Evolutionary conservation across 2,888 invertebrate genomes (phyloP), one percentile per base, ranked within the genome.

Genomic region (Ophioninae sp.): DNA sequence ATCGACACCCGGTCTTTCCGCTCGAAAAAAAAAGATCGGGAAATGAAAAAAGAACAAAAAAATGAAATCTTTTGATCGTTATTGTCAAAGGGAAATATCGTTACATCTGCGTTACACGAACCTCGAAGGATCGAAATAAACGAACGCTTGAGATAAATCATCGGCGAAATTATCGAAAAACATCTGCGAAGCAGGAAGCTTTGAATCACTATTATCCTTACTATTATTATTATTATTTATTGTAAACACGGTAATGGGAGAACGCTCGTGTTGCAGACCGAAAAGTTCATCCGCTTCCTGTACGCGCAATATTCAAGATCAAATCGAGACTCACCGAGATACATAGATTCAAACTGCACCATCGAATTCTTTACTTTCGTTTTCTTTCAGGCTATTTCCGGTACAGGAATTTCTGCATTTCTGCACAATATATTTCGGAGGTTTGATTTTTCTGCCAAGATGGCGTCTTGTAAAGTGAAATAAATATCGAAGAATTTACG

Each of bases 131-230:
- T 88, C 87, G 86, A 87, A 88, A 89, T 88, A 89, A 89, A 88
- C 88, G 89, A 88, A 81, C 89, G 82, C 69, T 74, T 87, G 68
- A 76, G 89, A 89, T 89, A 88, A 88, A 89, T 89, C 89, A 85
- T 81, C 70, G 79, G 85, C 84, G 85, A 59, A 84, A 76, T 84
- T 79, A 84, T 84, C 81, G 30, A 41, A 30, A 69, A 50, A 39
- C 10, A 70, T 78, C 67, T 37, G 39, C 37, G 20, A 65, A 21
- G 41, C 68, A 10, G 44, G 50, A 50, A 69, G 23, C 69, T 69
- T 8, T 7, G 56, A 23, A 69, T 64, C 61, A n/a, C 13, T 61
- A 23, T 3, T 37, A 21, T 30, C 37, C 21, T 30, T 30, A 64
- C 20, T 41, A 64, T 64, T 37, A 39, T 44, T 20, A 72, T 39